These are phyloP conservation scores for Euura lappo DNA, from an alignment of 1,140 invertebrate genomes.

Conservation along the genomic window DNA sequence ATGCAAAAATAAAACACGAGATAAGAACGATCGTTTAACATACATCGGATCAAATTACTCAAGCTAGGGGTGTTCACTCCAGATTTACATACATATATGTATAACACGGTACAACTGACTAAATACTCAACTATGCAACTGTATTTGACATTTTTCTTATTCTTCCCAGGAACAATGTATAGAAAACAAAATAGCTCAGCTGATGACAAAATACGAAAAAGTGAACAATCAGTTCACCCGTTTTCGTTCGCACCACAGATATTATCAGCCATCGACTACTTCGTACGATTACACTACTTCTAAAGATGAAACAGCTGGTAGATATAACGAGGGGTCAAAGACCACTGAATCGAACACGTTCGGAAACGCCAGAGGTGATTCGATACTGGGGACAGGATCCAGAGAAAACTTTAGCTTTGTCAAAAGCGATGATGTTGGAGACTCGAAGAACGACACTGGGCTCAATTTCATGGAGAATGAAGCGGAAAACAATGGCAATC, in stretches of 20 bases:
- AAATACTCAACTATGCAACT: not conserved
- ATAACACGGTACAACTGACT: not conserved
- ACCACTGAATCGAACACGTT: no score
- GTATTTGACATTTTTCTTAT: not conserved
- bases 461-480: no score
- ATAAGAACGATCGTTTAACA: not conserved
- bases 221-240: constrained; percentile 35
- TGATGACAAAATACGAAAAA: constrained; percentile 40
- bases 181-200: constrained; percentile 33
- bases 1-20: constrained; percentile 1
- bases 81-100: not conserved
- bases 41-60: not conserved
- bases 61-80: not conserved
- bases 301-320: not conserved
- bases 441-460: no score
- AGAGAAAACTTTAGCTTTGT: no score
- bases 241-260: constrained; percentile 2
- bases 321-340: not conserved
- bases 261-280: not conserved
- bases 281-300: not conserved
- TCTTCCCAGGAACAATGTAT: constrained; percentile 38
- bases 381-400: no score
- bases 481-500: not conserved
- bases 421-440: no score
- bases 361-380: no score